Conservation (phyloP, 2,797 vertebrate species). For the Falco novaeseelandiae region DNA sequence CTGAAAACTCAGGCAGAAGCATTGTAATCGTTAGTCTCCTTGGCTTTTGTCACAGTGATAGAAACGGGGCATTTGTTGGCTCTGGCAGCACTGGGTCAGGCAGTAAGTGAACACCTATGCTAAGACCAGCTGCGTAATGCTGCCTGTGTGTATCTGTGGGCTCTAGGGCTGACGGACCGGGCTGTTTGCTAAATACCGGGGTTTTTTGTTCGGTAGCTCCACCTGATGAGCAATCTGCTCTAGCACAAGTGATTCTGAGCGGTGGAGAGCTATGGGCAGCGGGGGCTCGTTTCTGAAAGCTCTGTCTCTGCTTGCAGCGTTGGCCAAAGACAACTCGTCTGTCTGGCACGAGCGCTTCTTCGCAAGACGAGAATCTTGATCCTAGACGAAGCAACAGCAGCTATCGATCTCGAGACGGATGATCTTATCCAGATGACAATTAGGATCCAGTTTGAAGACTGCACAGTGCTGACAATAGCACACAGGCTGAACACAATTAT, state of each 20-base stretch:
- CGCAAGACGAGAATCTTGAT: conserved; percentile 92
- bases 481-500: conserved; percentile 98
- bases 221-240: fast-evolving
- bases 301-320: conserved; percentile 77
- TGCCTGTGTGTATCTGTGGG: background rate
- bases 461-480: conserved; percentile 95
- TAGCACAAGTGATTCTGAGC: background rate
- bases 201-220: background rate
- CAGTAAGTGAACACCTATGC: fast-evolving
- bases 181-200: background rate
- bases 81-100: background rate
- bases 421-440: conserved; percentile 96
- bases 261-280: background rate
- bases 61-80: background rate
- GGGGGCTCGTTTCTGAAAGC: background rate
- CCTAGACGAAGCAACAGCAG: conserved; percentile 94
- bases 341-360: conserved; percentile 92
- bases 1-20: background rate
- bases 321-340: conserved; percentile 95
- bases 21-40: background rate
- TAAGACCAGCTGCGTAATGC: background rate
- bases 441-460: conserved; percentile 90
- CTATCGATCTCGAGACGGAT: conserved; percentile 94
- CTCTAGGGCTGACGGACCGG: background rate
- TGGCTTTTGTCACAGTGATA: background rate